phyloP scores from a whole-genome alignment of 1,140 invertebrate species.

The Aphidius ervi region DNA sequence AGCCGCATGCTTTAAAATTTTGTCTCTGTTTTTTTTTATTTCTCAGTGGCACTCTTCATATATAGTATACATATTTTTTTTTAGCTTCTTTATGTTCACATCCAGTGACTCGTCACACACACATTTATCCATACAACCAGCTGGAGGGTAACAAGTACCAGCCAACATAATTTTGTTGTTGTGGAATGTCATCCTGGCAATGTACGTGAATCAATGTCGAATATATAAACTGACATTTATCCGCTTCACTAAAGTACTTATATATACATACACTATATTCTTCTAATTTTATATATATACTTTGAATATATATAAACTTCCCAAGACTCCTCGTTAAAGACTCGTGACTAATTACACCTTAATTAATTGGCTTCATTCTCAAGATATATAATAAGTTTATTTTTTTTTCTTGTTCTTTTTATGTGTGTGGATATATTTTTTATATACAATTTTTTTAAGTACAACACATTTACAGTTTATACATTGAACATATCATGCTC shows the following conservation, averaged over 20 bases:
- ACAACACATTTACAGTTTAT: no score
- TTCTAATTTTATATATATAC: not conserved
- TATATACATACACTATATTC: not conserved
- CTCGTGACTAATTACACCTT: constrained; percentile 31
- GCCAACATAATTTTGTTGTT: not conserved
- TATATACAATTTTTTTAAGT: no score
- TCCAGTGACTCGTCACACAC: constrained; percentile 6
- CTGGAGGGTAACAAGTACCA: not conserved
- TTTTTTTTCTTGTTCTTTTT: not conserved
- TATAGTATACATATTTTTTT: not conserved
- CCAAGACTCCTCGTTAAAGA: constrained; percentile 5
- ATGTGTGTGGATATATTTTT: not conserved
- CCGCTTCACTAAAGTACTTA: no score
- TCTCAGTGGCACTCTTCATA: no score
- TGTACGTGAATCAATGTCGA: not conserved
- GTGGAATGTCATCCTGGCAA: constrained; percentile 8
- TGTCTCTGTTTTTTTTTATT: constrained; percentile 23
- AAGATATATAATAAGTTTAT: not conserved
- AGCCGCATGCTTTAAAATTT: constrained; percentile 18
- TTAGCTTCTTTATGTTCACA: not conserved
- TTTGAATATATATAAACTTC: not conserved
- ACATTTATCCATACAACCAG: not conserved
- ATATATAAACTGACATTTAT: no score
- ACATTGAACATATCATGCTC: no score
- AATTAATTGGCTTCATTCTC: constrained; percentile 12